phyloP scores from a whole-genome alignment of 2,888 invertebrate species.

The Syrista parreyssii region DNA sequence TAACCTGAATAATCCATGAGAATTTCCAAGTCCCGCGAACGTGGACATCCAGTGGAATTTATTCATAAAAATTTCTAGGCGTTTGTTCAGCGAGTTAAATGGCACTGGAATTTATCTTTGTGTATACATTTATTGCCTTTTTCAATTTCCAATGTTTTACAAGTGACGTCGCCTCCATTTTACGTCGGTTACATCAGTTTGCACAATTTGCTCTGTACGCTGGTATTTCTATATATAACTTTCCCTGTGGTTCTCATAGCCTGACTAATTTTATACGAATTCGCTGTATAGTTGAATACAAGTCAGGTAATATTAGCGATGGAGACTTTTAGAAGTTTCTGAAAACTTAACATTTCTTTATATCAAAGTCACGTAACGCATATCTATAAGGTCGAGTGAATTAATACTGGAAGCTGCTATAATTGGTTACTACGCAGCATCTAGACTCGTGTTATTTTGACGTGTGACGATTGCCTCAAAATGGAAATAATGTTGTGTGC shows the following conservation, averaged over 20 bases:
- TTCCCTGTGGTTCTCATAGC: not conserved
- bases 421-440: not conserved
- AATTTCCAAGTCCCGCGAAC: not conserved
- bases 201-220: not conserved
- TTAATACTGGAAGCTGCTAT: not conserved
- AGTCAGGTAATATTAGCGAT: not conserved
- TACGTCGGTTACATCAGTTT: not conserved
- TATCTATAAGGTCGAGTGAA: not conserved
- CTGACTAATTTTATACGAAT: not conserved
- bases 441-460: not conserved
- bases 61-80: not conserved
- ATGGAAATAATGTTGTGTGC: not conserved
- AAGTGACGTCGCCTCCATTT: not conserved
- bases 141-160: not conserved
- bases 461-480: not conserved
- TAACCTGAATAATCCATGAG: not conserved
- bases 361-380: too few species aligned
- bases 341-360: not conserved
- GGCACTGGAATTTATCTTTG: not conserved
- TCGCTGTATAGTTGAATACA: not conserved
- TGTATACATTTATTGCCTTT: not conserved
- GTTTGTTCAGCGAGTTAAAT: not conserved
- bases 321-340: not conserved
- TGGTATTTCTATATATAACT: not conserved
- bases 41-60: not conserved